Base-by-base conservation (phyloP, 2,797 vertebrate genomes). In the Aphelocoma californica region DNA sequence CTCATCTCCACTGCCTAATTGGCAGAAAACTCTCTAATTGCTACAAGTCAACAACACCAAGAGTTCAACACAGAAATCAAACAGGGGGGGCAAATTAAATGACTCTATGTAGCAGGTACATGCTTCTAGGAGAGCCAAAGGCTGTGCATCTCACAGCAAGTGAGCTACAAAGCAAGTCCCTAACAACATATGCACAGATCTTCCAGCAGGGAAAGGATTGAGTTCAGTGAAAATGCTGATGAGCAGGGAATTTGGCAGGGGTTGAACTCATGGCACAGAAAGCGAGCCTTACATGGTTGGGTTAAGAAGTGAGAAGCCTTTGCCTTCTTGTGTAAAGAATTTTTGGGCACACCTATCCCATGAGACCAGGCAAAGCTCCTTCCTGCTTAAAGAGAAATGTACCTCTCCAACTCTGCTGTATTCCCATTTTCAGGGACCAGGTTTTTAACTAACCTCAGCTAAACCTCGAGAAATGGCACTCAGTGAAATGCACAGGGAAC, bases 1-100 rank as follows among this genome's bases (percentile, higher is more conserved):
- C 87, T 86, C 87, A 56, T 86, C 91, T 75, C 70, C 21, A 2
- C 87, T 50, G 40, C 42, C 85, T 95, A 93, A 95, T 92, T 96
- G 94, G 73, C 87, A 93, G 89, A 73, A 69, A 95, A 53, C 72
- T 66, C 66, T 1, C 0, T 88, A 90, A 93, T 40, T 95, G 91
- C 89, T 86, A 9, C 73, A 66, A 93, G 87, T 83, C 89, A 96
- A 75, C 82, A 93, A 18, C 66, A 95, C 54, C n/a, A 14, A 75
- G 79, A 81, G 75, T 53, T 91, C 66, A 79, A n/a, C 62, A 26
- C 11, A 66, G 61, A 91, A 92, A 88, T 79, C 66, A 90, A 81
- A 60, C 2, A 4, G 12, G 3, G 21, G 24, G 45, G 57, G 53
- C 26, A 42, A 83, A 78, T 79, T 44, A 69, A 65, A 81, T 2